phyloP scores from a whole-genome alignment of 2,888 invertebrate species.

The Calameuta idolon region DNA sequence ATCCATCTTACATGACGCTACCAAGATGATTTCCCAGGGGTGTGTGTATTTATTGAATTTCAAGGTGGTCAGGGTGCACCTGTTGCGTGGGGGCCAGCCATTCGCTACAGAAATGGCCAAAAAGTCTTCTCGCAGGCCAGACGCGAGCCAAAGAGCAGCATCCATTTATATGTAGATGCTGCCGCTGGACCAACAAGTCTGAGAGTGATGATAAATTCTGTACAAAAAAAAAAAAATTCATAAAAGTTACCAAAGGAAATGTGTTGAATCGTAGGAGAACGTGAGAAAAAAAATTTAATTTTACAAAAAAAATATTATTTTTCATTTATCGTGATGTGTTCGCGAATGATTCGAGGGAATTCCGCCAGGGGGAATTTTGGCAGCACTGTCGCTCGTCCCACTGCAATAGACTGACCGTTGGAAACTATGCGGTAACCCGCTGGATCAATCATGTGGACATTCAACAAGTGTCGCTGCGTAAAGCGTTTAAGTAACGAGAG shows the following conservation, averaged over 20 bases:
- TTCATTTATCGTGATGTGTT: background rate
- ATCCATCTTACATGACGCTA: background rate
- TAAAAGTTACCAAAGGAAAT: too few relatives aligned
- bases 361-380: background rate
- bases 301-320: too few relatives aligned
- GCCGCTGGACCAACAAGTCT: background rate
- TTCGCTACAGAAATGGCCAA: background rate
- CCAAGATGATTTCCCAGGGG: background rate
- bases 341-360: background rate
- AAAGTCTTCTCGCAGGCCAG: background rate
- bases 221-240: background rate
- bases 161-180: background rate
- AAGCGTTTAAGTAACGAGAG: background rate
- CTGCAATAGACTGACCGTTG: background rate
- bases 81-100: background rate
- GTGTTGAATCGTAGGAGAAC: fast-evolving
- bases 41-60: background rate
- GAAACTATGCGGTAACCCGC: background rate
- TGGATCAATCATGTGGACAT: background rate
- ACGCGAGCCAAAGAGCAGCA: background rate
- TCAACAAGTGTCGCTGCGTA: background rate
- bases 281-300: background rate
- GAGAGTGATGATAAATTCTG: background rate
- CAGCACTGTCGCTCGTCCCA: background rate
- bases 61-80: background rate